These are phyloP conservation scores for Andinoacara biseriatus DNA, from an alignment of 2,113 vertebrate genomes.

Conservation along the genomic window DNA sequence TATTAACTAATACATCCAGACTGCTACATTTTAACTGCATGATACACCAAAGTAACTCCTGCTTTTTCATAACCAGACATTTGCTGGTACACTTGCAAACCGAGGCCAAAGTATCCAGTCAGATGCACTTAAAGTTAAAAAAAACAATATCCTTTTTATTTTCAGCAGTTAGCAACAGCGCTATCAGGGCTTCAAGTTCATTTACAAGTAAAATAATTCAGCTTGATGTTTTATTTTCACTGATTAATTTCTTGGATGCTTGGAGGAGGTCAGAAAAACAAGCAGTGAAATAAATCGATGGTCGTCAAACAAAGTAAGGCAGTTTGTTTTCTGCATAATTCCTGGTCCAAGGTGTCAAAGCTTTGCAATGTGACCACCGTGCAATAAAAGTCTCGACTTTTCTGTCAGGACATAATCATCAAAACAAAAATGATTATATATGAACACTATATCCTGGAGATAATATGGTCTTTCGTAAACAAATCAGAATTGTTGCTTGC, in stretches of 20 bases:
- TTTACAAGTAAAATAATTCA: background rate
- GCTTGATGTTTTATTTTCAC: background rate
- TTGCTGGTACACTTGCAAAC: background rate
- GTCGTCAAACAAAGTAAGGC: background rate
- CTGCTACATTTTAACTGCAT: background rate
- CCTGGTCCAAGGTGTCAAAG: background rate
- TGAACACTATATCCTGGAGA: background rate
- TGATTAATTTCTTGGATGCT: background rate
- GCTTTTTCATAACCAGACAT: background rate
- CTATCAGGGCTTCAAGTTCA: background rate
- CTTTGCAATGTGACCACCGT: background rate
- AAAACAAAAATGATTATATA: background rate
- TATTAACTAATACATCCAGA: background rate
- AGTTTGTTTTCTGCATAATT: background rate
- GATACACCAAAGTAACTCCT: background rate
- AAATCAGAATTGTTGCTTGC: too few relatives aligned
- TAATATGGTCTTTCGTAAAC: background rate
- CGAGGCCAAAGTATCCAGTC: background rate
- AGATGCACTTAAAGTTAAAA: background rate
- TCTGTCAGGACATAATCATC: background rate
- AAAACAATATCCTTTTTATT: background rate
- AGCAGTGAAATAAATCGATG: background rate
- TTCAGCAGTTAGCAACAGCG: background rate
- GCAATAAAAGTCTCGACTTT: background rate
- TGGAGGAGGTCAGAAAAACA: constrained; percentile 2